Percentiles rank a stretch among this genome's conserved stretches.
Conservation (phyloP, 2,888 invertebrate genomes). For the Epinotia demarniana region DNA sequence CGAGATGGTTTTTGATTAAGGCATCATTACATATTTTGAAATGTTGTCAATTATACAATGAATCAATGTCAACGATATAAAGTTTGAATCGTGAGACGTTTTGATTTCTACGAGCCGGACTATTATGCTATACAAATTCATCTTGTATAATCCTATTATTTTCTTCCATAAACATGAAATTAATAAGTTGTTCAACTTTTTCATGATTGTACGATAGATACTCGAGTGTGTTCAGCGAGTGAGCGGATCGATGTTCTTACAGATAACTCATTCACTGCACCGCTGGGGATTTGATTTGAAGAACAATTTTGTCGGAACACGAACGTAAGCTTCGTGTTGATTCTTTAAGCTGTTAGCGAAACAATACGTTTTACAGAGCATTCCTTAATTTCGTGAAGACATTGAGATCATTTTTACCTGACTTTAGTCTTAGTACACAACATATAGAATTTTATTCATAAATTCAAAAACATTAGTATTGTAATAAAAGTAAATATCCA, state of each 20-base stretch:
- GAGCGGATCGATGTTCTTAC: conserved; percentile 23
- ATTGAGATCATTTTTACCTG: not conserved
- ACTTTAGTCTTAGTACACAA: no score
- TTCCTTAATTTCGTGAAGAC: not conserved
- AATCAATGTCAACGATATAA: no score
- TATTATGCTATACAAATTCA: no score
- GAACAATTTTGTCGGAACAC: conserved; percentile 24
- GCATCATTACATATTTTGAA: no score
- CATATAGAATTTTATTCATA: no score
- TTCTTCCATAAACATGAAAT: not conserved
- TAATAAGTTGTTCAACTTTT: not conserved
- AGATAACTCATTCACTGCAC: conserved; percentile 25
- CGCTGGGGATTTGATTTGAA: conserved; percentile 31
- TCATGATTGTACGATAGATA: not conserved
- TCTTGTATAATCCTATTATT: no score
- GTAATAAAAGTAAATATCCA: no score
- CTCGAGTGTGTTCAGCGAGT: conserved; percentile 1
- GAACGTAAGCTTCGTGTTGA: conserved; percentile 13
- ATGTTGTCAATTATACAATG: no score
- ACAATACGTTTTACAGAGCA: conserved; percentile 4
- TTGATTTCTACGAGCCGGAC: no score
- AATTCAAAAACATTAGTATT: no score
- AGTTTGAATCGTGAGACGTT: no score
- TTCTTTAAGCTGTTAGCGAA: conserved; percentile 19
- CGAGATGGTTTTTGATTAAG: no score